Evolutionary conservation across 2,113 vertebrate species (phyloP).

Genomic region (Indri indri): DNA sequence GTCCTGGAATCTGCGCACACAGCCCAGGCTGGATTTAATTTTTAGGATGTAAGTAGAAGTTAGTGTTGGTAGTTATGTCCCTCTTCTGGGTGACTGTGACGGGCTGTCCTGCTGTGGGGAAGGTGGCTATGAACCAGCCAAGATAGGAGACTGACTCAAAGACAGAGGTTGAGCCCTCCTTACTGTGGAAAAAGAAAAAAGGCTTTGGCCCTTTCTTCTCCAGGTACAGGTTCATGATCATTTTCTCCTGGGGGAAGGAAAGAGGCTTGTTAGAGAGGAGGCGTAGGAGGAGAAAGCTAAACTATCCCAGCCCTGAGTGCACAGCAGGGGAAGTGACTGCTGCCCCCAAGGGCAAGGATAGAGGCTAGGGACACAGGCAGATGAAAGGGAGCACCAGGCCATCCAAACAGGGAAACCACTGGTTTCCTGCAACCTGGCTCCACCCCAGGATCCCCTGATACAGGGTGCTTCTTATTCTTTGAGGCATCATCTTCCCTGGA

Average conservation of each 20-base stretch:
- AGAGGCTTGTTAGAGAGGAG: neutral
- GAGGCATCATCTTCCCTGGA: neutral
- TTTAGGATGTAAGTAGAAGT: slow-evolving; percentile 22
- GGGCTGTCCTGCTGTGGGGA: neutral
- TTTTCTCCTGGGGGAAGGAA: neutral
- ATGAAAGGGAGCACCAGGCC: neutral
- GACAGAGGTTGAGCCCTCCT: neutral
- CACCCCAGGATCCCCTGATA: neutral
- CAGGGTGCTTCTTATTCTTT: neutral
- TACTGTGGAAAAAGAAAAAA: slow-evolving; percentile 34
- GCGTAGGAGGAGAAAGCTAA: no score
- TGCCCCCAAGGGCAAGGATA: neutral
- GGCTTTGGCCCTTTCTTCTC: neutral
- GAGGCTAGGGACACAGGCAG: neutral
- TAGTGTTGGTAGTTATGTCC: neutral
- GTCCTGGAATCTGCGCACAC: neutral
- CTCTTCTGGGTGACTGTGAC: slow-evolving; percentile 36
- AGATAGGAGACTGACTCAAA: slow-evolving; percentile 40
- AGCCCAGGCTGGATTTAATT: neutral
- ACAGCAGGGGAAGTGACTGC: neutral
- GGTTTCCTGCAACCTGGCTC: neutral
- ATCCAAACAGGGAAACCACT: neutral
- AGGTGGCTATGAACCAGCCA: slow-evolving; percentile 56
- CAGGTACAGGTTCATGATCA: neutral
- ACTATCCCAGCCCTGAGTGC: neutral